Evolutionary conservation across 2,113 vertebrate species (phyloP).

Genomic region (Pachypanchax playfairii): DNA sequence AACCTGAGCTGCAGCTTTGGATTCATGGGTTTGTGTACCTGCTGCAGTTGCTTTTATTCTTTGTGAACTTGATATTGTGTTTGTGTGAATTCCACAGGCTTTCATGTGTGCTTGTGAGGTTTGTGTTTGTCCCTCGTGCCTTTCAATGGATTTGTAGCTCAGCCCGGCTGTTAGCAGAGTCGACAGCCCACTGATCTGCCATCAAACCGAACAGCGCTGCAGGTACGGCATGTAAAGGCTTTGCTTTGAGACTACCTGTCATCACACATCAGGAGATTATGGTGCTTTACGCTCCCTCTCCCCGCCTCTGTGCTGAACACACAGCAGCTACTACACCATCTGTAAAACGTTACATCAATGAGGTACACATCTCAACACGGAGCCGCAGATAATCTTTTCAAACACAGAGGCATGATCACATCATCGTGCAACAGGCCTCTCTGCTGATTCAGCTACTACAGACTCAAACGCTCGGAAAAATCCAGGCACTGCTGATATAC

Average conservation of each 20-base stretch:
- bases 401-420: constrained; percentile 47
- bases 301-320: constrained; percentile 22
- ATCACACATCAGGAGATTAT: constrained; percentile 74
- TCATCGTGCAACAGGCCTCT: constrained; percentile 42
- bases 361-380: constrained; percentile 57
- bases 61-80: constrained; percentile 1
- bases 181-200: constrained; percentile 77
- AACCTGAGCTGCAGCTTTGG: not conserved
- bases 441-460: constrained; percentile 27
- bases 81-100: constrained; percentile 9
- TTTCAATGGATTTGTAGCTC: constrained; percentile 55
- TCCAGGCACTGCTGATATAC: constrained; percentile 68
- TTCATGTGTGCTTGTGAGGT: constrained; percentile 54
- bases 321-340: constrained; percentile 64
- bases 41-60: constrained; percentile 3
- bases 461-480: constrained; percentile 30
- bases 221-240: constrained; percentile 70
- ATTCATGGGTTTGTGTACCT: constrained; percentile 13
- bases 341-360: constrained; percentile 69
- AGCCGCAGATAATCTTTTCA: constrained; percentile 63
- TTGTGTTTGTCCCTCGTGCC: constrained; percentile 44
- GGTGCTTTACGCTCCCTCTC: constrained; percentile 43
- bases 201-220: constrained; percentile 64
- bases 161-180: constrained; percentile 63
- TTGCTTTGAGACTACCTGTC: constrained; percentile 79